Percentiles rank a stretch among this genome's conserved stretches.
Evolutionary conservation across 2,797 vertebrate genomes (phyloP).

Genomic region (Limnodromus scolopaceus): DNA sequence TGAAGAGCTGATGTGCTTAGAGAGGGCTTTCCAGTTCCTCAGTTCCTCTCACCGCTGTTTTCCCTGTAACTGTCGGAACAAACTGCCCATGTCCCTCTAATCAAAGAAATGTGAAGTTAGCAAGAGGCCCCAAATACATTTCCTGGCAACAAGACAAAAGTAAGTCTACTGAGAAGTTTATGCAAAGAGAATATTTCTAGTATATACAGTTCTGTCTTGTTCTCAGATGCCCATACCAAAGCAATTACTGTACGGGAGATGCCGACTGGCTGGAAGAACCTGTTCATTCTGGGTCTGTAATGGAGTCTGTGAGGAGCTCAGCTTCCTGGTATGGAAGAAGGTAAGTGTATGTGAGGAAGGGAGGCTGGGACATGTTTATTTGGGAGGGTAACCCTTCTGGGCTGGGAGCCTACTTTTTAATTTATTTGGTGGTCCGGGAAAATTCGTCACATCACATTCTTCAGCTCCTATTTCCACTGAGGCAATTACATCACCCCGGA

Average conservation of each 20-base stretch:
- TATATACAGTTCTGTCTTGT: conserved; percentile 59
- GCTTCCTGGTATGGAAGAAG: conserved; percentile 28
- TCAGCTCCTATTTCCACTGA: conserved; percentile 39
- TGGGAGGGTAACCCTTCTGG: conserved; percentile 45
- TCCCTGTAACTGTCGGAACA: background rate
- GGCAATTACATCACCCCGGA: conserved; percentile 12
- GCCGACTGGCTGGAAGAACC: conserved; percentile 34
- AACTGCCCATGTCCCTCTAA: conserved; percentile 24
- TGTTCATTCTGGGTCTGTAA: conserved; percentile 28
- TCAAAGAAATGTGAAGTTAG: conserved; percentile 50
- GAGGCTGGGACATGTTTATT: conserved; percentile 46
- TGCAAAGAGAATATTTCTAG: conserved; percentile 52
- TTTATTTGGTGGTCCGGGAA: conserved; percentile 51
- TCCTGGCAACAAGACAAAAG: conserved; percentile 59
- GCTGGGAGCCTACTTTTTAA: conserved; percentile 43
- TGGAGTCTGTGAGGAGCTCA: conserved; percentile 21
- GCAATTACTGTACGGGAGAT: conserved; percentile 27
- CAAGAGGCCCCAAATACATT: conserved; percentile 33
- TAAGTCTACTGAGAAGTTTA: conserved; percentile 60
- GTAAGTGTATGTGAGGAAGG: conserved; percentile 27
- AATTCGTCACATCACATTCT: conserved; percentile 30
- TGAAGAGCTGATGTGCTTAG: background rate
- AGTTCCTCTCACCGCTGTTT: background rate
- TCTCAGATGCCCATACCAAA: conserved; percentile 50
- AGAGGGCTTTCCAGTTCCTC: background rate